Base-by-base conservation (phyloP, 1,140 invertebrate genomes). In the Hylaeus anthracinus region DNA sequence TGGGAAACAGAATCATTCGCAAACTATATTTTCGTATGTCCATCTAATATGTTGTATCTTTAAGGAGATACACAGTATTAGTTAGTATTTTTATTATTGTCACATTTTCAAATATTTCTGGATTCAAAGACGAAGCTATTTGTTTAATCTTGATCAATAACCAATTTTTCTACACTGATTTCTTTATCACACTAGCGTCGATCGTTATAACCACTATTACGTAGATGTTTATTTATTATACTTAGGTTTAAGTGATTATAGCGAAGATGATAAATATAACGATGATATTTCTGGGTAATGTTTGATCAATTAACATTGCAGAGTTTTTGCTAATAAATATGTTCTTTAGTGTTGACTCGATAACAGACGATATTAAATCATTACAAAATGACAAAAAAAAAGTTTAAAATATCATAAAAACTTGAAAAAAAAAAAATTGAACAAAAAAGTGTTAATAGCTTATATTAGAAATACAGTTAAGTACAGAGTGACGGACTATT, bases 281-380 rank as follows among this genome's bases (percentile, higher is more conserved):
- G 55, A 61, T 43, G n/a, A 39, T 53, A 51, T 76, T 14, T 63
- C 15, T 61, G 70, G 26, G 56, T 84, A 85, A 85, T 88, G 72
- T 85, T 86, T 83, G 87, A 90, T 92, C 88, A 77, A 90, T 92
- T 91, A 90, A 91, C 88, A 88, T 82, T 72, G 71, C 55, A 89
- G 82, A 85, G 61, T 88, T 90, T 53, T 83, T 90, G 87, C 75
- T 91, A 90, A 89, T 91, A 90, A 92, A 90, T 90, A 87, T 76
- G 87, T 83, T 90, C 89, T 90, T 88, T 87, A 90, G 88, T 88
- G 88, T 90, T 91, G 90, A 92, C 84, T 88, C 79, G 87, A 88
- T 88, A 86, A 90, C 83, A 86, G 85, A 90, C 78, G 89, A 86
- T 65, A 81, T 74, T 69, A 87, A 86, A 84, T 82, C 81, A 77